Percentiles rank a stretch among this genome's conserved stretches.
Conservation (phyloP, 2,888 invertebrate species). For the Euclidia mi region DNA sequence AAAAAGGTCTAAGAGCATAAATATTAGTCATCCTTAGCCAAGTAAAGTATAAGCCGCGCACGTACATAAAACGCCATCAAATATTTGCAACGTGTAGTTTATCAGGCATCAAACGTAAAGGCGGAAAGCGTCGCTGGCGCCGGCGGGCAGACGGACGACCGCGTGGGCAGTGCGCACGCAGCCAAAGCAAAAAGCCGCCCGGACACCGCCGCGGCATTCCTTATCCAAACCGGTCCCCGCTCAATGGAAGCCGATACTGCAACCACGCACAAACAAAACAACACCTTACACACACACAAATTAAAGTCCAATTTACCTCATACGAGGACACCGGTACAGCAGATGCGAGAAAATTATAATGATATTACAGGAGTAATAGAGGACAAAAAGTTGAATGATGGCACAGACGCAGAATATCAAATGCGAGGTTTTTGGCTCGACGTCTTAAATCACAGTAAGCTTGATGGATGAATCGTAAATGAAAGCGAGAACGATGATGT, state of each 20-base stretch:
- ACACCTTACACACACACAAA: slow-evolving; percentile 56
- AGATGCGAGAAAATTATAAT: slow-evolving; percentile 79
- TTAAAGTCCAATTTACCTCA: slow-evolving; percentile 54
- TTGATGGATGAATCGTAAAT: slow-evolving; percentile 68
- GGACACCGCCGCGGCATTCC: slow-evolving; percentile 81
- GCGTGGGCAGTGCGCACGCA: slow-evolving; percentile 80
- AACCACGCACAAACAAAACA: slow-evolving; percentile 59
- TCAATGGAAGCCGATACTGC: slow-evolving; percentile 83
- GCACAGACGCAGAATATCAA: slow-evolving; percentile 75
- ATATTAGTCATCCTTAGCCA: too few species aligned
- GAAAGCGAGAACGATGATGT: slow-evolving; percentile 60
- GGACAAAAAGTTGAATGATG: slow-evolving; percentile 81
- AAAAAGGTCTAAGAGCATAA: too few species aligned
- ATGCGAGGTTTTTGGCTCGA: slow-evolving; percentile 63
- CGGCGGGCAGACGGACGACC: slow-evolving; percentile 69
- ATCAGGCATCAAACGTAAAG: slow-evolving; percentile 68
- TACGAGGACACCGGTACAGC: slow-evolving; percentile 49
- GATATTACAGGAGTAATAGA: slow-evolving; percentile 79
- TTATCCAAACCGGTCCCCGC: slow-evolving; percentile 81
- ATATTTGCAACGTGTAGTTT: slow-evolving; percentile 82
- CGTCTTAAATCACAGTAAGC: slow-evolving; percentile 66
- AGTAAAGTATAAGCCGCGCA: slow-evolving; percentile 24
- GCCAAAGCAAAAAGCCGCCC: slow-evolving; percentile 82
- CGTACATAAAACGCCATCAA: slow-evolving; percentile 65
- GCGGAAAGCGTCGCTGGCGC: slow-evolving; percentile 72